phyloP scores from a whole-genome alignment of 2,113 vertebrate species.

The Petaurus breviceps region DNA sequence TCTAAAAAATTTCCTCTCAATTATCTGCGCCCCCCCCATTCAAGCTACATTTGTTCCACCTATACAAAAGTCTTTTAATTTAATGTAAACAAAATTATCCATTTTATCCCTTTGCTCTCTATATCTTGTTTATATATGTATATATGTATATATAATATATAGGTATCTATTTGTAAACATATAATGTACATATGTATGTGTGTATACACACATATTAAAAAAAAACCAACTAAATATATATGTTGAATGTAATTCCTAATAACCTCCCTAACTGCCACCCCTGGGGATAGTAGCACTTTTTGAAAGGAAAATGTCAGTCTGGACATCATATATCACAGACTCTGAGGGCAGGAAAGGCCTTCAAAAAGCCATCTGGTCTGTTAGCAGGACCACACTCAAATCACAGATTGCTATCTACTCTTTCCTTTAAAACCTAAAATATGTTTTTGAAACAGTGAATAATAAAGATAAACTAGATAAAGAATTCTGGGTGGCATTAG shows the following conservation, averaged over 20 bases:
- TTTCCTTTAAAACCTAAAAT: constrained; percentile 64
- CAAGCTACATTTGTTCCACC: no score
- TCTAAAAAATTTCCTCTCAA: no score
- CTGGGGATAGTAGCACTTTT: constrained; percentile 52
- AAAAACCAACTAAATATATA: background rate
- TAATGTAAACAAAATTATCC: no score
- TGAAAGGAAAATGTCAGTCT: constrained; percentile 74
- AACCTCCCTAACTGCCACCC: constrained; percentile 53
- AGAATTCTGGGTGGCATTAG: constrained; percentile 44
- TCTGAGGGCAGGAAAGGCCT: constrained; percentile 34
- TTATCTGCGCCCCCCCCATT: no score
- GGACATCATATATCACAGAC: constrained; percentile 59
- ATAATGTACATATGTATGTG: background rate
- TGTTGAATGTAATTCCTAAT: constrained; percentile 71
- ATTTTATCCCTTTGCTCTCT: no score
- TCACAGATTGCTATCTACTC: constrained; percentile 63
- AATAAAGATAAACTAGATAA: constrained; percentile 64
- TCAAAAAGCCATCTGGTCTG: constrained; percentile 59
- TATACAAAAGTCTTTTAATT: no score
- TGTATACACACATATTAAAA: background rate
- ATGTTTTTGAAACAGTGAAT: constrained; percentile 64
- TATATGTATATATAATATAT: background rate
- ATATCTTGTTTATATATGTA: background rate
- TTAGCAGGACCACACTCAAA: constrained; percentile 73
- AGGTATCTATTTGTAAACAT: background rate